phyloP scores from a whole-genome alignment of 1,140 invertebrate species.

The Musca vetustissima region DNA sequence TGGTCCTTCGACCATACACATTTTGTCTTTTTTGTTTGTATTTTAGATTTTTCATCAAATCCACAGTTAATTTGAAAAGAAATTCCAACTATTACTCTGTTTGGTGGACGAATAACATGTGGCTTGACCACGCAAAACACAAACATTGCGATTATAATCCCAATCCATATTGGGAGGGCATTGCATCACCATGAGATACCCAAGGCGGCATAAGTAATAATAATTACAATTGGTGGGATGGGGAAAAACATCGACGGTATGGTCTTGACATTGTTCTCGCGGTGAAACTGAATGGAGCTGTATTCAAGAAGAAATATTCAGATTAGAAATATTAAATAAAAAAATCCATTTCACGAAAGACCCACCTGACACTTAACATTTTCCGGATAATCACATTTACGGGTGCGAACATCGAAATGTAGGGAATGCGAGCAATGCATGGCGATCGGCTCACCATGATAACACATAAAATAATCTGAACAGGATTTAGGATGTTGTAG shows the following conservation, averaged over 20 bases:
- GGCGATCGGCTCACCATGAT: conserved; percentile 37
- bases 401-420: conserved; percentile 41
- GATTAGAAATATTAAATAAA: too few relatives aligned
- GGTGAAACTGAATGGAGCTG: conserved; percentile 33
- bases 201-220: conserved; percentile 43
- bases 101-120: conserved; percentile 33
- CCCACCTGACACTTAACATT: conserved; percentile 44
- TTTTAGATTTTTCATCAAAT: too few relatives aligned
- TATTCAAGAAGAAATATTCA: too few relatives aligned
- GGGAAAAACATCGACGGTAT: conserved; percentile 44
- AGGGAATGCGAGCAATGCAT: conserved; percentile 42
- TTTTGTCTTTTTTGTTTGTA: too few relatives aligned
- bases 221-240: conserved; percentile 51
- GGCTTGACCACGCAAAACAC: conserved; percentile 37
- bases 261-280: conserved; percentile 42
- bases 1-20: too few relatives aligned
- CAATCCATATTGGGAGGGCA: conserved; percentile 49
- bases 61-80: too few relatives aligned
- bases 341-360: not conserved
- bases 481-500: conserved; percentile 43
- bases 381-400: conserved; percentile 48
- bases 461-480: conserved; percentile 48
- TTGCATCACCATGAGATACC: conserved; percentile 45
- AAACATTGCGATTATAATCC: conserved; percentile 44
- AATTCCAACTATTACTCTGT: too few relatives aligned